Evolutionary conservation across 2,113 vertebrate species (phyloP), one percentile per base, ranked within the genome.

Genomic region (Stegastes partitus): DNA sequence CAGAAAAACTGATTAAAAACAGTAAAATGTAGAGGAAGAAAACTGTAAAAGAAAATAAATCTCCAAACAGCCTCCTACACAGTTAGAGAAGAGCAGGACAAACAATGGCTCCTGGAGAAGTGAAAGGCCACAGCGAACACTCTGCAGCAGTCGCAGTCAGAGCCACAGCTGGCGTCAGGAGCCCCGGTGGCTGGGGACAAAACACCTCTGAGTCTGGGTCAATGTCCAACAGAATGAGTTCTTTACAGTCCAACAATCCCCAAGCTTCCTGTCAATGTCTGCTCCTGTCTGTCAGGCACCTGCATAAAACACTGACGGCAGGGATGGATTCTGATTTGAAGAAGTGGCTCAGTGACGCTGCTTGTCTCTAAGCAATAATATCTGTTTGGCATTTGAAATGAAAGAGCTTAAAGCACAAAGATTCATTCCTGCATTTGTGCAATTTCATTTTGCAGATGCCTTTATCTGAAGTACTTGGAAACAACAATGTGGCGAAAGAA

Each of bases 121-220:
- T 74, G 47, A 68, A 83, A 89, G 50, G 70, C 55, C 34, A 65
- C 68, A 66, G 22, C 39, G 76, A 81, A 51, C 9, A 57, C 21
- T 6, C 23, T 22, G 23, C 54, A 67, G 12, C 61, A 66, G 67
- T 59, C 71, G 56, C 63, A 81, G 59, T 25, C 34, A 47, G 69
- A 34, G 69, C 49, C 84, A 79, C 84, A 87, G 82, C 85, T 85
- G 79, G 83, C 50, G 56, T 83, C 68, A 47, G 61, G 69, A 72
- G 54, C 44, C 57, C 55, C 18, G 51, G 21, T 31, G 68, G 66
- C 47, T 1, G 0, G 10, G 21, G 25, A 78, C 62, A 80, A 83
- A 83, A 67, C 82, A 68, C 77, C 74, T 70, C 49, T 10, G 64
- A 26, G 71, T 75, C 53, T 68, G 55, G 23, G 44, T 79, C 50